phyloP scores from a whole-genome alignment of 2,797 vertebrate genomes.

The Argya squamiceps region DNA sequence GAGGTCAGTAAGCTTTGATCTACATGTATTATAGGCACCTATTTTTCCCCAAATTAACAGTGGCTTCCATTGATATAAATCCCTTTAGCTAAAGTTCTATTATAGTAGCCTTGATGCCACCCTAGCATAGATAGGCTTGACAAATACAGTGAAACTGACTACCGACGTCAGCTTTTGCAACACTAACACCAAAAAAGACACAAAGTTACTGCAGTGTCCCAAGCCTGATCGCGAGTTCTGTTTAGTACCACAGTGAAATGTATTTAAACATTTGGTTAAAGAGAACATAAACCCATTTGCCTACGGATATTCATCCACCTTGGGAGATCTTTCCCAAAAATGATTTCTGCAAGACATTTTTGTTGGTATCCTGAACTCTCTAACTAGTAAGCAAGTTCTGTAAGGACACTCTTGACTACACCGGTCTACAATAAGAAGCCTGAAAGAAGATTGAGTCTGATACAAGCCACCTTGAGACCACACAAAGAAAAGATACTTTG shows the following conservation, averaged over 20 bases:
- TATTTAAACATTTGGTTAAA: neutral
- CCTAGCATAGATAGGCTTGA: rapidly evolving
- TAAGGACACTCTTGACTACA: neutral
- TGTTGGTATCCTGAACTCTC: neutral
- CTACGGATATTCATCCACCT: neutral
- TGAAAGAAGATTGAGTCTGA: neutral
- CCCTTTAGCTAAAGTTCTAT: neutral
- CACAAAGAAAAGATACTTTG: rapidly evolving
- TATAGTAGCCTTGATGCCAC: rapidly evolving
- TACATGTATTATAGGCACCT: neutral
- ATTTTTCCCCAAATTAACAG: neutral
- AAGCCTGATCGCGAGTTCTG: neutral
- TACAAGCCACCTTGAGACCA: neutral
- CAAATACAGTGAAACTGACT: neutral
- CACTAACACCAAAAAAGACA: neutral
- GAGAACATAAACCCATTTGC: neutral
- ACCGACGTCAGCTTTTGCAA: neutral
- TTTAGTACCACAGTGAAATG: neutral
- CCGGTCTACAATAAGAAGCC: neutral
- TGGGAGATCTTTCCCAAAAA: neutral
- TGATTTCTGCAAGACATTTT: neutral
- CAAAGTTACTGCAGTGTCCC: neutral
- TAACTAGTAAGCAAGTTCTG: neutral
- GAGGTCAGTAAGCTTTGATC: neutral
- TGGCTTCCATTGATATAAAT: neutral